phyloP scores from a whole-genome alignment of 2,797 vertebrate species.

The Danio aesculapii region DNA sequence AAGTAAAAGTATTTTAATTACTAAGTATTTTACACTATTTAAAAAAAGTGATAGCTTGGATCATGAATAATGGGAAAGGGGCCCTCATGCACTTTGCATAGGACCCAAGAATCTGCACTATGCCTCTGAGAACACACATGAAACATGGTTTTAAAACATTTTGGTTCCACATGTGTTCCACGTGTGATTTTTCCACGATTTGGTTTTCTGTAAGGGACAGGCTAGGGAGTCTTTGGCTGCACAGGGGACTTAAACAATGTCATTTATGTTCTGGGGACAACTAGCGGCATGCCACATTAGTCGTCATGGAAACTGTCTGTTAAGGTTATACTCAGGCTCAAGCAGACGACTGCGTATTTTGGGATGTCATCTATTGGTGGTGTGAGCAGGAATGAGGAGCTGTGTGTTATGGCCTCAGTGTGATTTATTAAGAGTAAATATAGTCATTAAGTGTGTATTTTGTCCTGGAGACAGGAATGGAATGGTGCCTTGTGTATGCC shows the following conservation, averaged over 20 bases:
- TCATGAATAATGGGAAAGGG: too few relatives aligned
- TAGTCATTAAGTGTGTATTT: not conserved
- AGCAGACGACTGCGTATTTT: constrained; percentile 54
- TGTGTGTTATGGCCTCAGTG: constrained; percentile 4
- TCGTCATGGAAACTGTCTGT: constrained; percentile 72
- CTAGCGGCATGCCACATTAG: constrained; percentile 57
- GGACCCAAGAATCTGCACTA: too few relatives aligned
- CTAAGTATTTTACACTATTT: too few relatives aligned
- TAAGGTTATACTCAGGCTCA: constrained; percentile 60
- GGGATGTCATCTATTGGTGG: constrained; percentile 46
- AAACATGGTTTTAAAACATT: too few relatives aligned
- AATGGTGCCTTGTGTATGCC: not conserved
- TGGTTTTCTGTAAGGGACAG: not conserved
- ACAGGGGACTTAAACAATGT: constrained; percentile 51
- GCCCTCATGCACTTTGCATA: too few relatives aligned
- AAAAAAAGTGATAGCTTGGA: too few relatives aligned
- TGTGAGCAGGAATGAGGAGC: constrained; percentile 13
- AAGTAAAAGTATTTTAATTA: too few relatives aligned
- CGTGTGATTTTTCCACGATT: not conserved
- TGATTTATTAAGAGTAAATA: constrained; percentile 1
- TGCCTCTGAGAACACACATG: too few relatives aligned
- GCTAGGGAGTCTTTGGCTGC: not conserved
- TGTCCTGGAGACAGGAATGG: not conserved
- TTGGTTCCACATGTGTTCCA: too few relatives aligned
- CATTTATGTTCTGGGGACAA: constrained; percentile 61